These are phyloP conservation scores for Phymastichus coffea DNA, from an alignment of 1,140 invertebrate species.

Conservation along the genomic window DNA sequence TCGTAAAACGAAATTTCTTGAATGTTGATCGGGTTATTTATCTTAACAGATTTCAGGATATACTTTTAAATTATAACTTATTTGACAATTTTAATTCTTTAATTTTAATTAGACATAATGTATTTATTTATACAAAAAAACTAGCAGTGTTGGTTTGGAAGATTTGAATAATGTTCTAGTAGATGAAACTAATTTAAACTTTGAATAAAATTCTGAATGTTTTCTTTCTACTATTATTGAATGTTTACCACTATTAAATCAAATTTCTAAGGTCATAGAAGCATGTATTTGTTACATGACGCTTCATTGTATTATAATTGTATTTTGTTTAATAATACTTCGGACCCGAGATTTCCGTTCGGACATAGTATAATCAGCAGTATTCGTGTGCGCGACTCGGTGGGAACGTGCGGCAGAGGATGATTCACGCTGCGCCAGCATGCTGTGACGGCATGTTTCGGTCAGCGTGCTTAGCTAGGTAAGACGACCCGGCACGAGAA, in stretches of 20 bases:
- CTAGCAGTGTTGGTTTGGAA: slow-evolving; percentile 32
- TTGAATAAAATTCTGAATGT: slow-evolving; percentile 69
- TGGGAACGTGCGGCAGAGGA: no score
- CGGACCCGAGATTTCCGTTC: no score
- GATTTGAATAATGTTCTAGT: slow-evolving; percentile 59
- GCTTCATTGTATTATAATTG: no score
- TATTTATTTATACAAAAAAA: slow-evolving; percentile 29
- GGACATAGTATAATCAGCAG: no score
- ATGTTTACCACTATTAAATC: slow-evolving; percentile 80
- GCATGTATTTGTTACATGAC: slow-evolving; percentile 60
- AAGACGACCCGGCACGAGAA: no score
- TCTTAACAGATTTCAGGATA: slow-evolving; percentile 32
- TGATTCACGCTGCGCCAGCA: no score
- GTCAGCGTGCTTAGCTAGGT: no score
- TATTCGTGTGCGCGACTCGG: no score
- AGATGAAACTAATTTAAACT: slow-evolving; percentile 64
- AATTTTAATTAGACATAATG: neutral
- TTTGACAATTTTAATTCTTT: slow-evolving; percentile 11
- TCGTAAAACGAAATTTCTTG: slow-evolving; percentile 41
- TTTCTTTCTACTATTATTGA: slow-evolving; percentile 83
- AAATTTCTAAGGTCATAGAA: slow-evolving; percentile 81
- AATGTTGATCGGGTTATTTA: slow-evolving; percentile 36
- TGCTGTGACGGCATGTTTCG: no score
- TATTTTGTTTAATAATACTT: no score
- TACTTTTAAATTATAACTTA: neutral